Evolutionary conservation across 92 coral and sea anemone genomes (phyloP), one percentile per base, ranked within the genome.

Genomic region (Diadumene lineata): DNA sequence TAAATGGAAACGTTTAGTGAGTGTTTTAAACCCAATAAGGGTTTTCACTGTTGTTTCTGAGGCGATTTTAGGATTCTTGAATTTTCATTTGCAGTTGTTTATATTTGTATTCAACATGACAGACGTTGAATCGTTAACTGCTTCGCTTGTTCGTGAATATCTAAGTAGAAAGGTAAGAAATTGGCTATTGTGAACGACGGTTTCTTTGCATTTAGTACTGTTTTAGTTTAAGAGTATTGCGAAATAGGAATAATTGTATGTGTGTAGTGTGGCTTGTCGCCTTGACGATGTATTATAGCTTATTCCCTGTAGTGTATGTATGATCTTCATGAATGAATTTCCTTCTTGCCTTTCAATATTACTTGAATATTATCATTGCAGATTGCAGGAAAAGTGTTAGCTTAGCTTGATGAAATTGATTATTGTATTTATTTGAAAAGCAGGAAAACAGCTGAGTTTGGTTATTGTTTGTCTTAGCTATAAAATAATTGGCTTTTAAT

Each of bases 111-210:
- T 73, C 50, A 83, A 33, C 32, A 93, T 93, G 98, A 77, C 88
- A 1, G 87, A 87, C 87, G 26, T 67, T 1, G 90, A 83, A 34
- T 81, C 98, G 8, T 25, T 94, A 26, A 84, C 98, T 34, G 90
- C 98, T 44, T 94, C 98, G 50, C 92, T 94, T 43, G 98, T 94
- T 9, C 76, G 98, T 17, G 98, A 94, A 79, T 94, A 91, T 62
- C 83, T 94, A 7, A 91, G 97, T 60, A 77, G 98, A 91, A 94
- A 94, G 97, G 98, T 94, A 38, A 64, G 80, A 16, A 30, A 43
- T 18, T 4, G 2, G 23, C 17, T 32, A 2, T 22, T 26, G 31
- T 58, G 18, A 9, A 53, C 17, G 9, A 44, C 51, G 9, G 22
- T 55, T 55, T 55, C n/a, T n/a, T n/a, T 8, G 22, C 23, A 55